Evolutionary conservation across 2,888 invertebrate genomes (phyloP), one percentile per base, ranked within the genome.

Genomic region (Tipula confusa): DNA sequence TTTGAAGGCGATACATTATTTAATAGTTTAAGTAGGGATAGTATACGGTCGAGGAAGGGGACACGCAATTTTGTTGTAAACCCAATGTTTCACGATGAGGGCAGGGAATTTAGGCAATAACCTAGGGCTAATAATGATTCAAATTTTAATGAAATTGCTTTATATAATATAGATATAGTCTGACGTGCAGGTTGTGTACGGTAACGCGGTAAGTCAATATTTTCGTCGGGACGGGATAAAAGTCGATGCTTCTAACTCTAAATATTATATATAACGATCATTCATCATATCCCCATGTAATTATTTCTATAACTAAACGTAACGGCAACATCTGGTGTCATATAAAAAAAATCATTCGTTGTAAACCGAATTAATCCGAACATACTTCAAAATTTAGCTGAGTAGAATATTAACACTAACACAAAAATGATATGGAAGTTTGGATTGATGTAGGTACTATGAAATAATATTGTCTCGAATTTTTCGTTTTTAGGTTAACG

Each of bases 51-150:
- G 85, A 90, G 92, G 88, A 90, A 91, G 86, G 91, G 91, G 86
- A 92, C 92, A 87, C 91, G 92, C 88, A 92, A 92, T 88, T 92
- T 93, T 88, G 93, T 92, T 83, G 90, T 92, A 86, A 93, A 93
- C 89, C 93, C 93, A 84, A 89, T 93, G 85, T 93, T 91, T 87
- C 90, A 91, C 89, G 90, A 90, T n/a, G 64, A 64, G 64, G 64
- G 64, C 64, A 64, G 64, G 64, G 64, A 64, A 24, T 64, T 64
- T 64, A 64, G 64, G 64, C 18, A 24, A 9, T 64, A 24, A 64
- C n/a, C n/a, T 24, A 64, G 24, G 64, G 24, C 9, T 64, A n/a
- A n/a, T n/a, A n/a, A 24, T 64, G 24, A 64, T 64, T 24, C 18
- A 64, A 24, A 9, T 64, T 64, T 64, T 64, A 64, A 64, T 64